Conservation (phyloP, 2,888 invertebrate genomes). For the Leptinotarsa haldemani region DNA sequence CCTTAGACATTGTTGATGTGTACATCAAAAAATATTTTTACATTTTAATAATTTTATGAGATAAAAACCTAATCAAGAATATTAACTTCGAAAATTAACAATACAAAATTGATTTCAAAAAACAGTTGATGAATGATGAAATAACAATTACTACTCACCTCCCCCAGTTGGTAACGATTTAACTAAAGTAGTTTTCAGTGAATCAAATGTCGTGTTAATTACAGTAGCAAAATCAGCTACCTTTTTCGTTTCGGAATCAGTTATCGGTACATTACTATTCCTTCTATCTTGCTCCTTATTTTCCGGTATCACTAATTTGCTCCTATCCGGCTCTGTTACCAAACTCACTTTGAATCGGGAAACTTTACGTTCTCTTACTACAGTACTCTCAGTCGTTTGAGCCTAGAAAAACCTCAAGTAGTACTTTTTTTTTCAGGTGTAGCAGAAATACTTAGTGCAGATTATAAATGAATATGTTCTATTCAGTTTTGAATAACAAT, state of each 20-base stretch:
- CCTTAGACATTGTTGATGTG: background rate
- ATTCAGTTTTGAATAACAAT: background rate
- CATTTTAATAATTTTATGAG: background rate
- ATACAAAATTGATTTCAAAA: too few relatives aligned
- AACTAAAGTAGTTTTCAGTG: slow-evolving; percentile 58
- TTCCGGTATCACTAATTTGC: slow-evolving; percentile 54
- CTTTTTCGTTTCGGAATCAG: slow-evolving; percentile 42
- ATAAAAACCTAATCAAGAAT: too few relatives aligned
- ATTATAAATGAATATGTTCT: slow-evolving; percentile 1
- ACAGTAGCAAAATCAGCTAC: slow-evolving; percentile 58
- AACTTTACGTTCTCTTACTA: slow-evolving; percentile 60
- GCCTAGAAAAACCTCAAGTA: slow-evolving; percentile 22
- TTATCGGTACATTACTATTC: slow-evolving; percentile 33
- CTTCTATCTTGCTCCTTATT: slow-evolving; percentile 32
- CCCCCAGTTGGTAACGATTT: slow-evolving; percentile 53
- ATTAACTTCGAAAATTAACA: too few relatives aligned
- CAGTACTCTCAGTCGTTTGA: slow-evolving; percentile 20
- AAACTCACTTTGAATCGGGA: slow-evolving; percentile 70
- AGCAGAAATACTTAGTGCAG: background rate
- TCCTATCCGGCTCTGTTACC: slow-evolving; percentile 65
- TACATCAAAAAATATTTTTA: background rate
- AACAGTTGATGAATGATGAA: background rate
- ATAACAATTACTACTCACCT: slow-evolving; percentile 47
- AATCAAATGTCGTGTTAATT: slow-evolving; percentile 62
- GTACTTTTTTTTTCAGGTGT: too few relatives aligned